These are phyloP conservation scores for Sympetrum striolatum DNA, from an alignment of 2,888 invertebrate species.

Conservation along the genomic window DNA sequence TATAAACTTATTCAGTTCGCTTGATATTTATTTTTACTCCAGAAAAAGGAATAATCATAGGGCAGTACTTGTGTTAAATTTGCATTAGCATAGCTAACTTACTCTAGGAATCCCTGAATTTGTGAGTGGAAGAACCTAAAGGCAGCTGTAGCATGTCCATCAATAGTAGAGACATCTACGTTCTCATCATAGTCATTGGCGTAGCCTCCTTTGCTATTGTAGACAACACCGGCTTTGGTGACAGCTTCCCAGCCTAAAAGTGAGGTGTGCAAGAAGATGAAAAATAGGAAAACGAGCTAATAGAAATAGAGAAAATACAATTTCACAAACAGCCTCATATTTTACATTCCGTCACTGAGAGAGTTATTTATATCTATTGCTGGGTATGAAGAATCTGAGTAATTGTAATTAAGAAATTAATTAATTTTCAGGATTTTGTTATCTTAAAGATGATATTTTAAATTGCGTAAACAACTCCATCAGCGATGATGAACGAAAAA, in stretches of 20 bases:
- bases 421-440: too few relatives aligned
- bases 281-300: neutral
- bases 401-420: too few relatives aligned
- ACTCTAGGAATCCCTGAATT: slow-evolving; percentile 74
- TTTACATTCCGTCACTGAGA: too few relatives aligned
- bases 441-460: too few relatives aligned
- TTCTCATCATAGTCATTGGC: slow-evolving; percentile 72
- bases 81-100: slow-evolving; percentile 55
- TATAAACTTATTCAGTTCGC: too few relatives aligned
- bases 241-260: slow-evolving; percentile 66
- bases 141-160: slow-evolving; percentile 75
- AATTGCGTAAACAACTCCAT: too few relatives aligned
- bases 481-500: too few relatives aligned
- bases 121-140: slow-evolving; percentile 77
- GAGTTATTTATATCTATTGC: too few relatives aligned
- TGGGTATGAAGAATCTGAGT: too few relatives aligned
- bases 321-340: too few relatives aligned
- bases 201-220: slow-evolving; percentile 65
- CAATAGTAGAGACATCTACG: slow-evolving; percentile 70
- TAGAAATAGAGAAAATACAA: neutral
- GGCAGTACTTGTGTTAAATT: neutral
- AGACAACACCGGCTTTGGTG: slow-evolving; percentile 69
- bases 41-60: too few relatives aligned
- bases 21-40: too few relatives aligned
- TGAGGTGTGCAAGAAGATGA: neutral